Base-by-base conservation (phyloP, 2,797 vertebrate species). In the Arctocebus calabarensis region DNA sequence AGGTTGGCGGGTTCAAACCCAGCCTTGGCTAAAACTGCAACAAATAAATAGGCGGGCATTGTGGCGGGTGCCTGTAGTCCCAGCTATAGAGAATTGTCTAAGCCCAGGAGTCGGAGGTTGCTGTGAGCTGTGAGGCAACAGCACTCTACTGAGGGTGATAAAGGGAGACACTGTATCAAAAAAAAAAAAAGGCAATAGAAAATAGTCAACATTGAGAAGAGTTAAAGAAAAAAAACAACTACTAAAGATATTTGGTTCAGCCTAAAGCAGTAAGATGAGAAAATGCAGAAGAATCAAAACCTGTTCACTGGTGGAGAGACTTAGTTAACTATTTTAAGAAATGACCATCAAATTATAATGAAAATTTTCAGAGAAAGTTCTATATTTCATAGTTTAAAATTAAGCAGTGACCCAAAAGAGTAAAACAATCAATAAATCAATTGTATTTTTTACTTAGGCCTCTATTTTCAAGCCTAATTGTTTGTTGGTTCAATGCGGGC, bases 401-500 rank as follows among this genome's bases (percentile, higher is more conserved):
- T 62, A 62, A 96, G 75, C 66, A 75, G 48, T 91, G 83, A 86
- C 83, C 40, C 74, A 20, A 43, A 95, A 88, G 66, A 43, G 79
- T 57, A 70, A 59, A 89, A 55, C 32, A 84, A 93, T 84, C 62
- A 89, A 66, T 94, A 89, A 48, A 85, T 94, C 27, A 68, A 22
- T 88, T 91, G 62, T 70, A 17, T 71, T 94, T 94, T 92, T 97
- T 92, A 75, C 59, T 85, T 88, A 70, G 78, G 77, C 45, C 79
- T 96, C 77, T 91, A 32, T 95, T 97, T 81, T 89, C 55, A 40
- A 91, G 94, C 55, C 52, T 95, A 96, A 97, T 94, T 96, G 91
- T 97, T 95, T 95, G 95, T 97, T 93, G 92, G 92, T 97, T 95
- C 94, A 95, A 0, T 94, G 79, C 77, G 95, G 81, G 78, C 57